These are phyloP conservation scores for Zapus hudsonius DNA, from an alignment of 2,113 vertebrate species.

Conservation along the genomic window DNA sequence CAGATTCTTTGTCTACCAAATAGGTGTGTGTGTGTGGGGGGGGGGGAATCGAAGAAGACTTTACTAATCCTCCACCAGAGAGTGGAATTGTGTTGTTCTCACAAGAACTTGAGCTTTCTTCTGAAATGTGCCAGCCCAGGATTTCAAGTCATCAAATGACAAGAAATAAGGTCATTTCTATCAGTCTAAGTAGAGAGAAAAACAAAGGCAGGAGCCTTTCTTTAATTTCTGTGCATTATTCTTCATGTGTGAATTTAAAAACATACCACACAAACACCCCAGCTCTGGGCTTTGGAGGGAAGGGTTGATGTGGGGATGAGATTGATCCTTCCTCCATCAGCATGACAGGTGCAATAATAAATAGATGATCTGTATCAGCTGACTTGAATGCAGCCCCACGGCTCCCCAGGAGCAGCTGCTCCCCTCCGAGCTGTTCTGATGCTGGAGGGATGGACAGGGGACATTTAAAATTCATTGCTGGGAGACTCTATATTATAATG, in stretches of 20 bases:
- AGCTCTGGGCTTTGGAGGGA: slow-evolving; percentile 39
- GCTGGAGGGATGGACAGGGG: slow-evolving; percentile 74
- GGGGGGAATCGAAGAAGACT: background rate
- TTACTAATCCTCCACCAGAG: slow-evolving; percentile 34
- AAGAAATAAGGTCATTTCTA: background rate
- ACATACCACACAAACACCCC: background rate
- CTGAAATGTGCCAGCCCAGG: background rate
- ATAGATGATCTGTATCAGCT: slow-evolving; percentile 69
- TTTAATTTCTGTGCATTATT: slow-evolving; percentile 59
- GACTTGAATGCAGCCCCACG: slow-evolving; percentile 73
- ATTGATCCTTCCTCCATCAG: slow-evolving; percentile 29
- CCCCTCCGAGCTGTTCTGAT: slow-evolving; percentile 36
- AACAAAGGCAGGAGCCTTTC: background rate
- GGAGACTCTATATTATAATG: slow-evolving; percentile 73
- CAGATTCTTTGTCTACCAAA: background rate
- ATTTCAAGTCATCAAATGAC: background rate
- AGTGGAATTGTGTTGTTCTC: slow-evolving; percentile 15
- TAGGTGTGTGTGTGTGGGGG: too few relatives aligned
- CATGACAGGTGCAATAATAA: slow-evolving; percentile 35
- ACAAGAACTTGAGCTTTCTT: background rate
- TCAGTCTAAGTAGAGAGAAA: background rate
- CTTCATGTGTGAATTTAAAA: slow-evolving; percentile 53
- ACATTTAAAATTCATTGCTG: slow-evolving; percentile 68
- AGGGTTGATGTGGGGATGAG: slow-evolving; percentile 37
- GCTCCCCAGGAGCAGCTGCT: slow-evolving; percentile 42